Evolutionary conservation across 2,113 vertebrate genomes (phyloP).

Genomic region (Proteles cristata): DNA sequence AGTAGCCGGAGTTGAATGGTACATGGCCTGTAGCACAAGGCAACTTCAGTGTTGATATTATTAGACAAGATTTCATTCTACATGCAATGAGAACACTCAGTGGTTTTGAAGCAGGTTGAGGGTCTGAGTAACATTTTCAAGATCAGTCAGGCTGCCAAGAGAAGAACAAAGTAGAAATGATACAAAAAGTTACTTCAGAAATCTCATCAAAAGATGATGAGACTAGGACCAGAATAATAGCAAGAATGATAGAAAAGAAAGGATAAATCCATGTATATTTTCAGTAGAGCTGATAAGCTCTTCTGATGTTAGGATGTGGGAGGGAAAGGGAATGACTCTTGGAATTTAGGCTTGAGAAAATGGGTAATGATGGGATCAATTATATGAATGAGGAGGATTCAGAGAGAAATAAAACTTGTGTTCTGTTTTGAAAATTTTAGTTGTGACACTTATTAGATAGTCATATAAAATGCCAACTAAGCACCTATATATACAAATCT

Average conservation of each 20-base stretch:
- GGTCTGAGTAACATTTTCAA: not conserved
- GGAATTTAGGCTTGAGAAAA: not conserved
- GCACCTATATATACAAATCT: not conserved
- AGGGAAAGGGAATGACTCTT: not conserved
- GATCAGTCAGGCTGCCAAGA: not conserved
- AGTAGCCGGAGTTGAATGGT: not conserved
- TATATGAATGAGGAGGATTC: not conserved
- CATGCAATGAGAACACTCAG: not conserved
- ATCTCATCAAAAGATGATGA: not conserved
- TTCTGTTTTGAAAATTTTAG: not conserved
- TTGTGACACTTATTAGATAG: not conserved
- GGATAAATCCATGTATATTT: not conserved
- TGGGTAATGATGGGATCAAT: not conserved
- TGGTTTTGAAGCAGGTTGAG: not conserved
- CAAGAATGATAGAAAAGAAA: not conserved
- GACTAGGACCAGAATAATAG: not conserved
- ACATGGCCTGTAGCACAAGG: not conserved
- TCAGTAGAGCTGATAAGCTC: not conserved
- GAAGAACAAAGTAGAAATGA: constrained; percentile 15
- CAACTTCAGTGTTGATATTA: not conserved
- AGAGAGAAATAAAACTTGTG: not conserved
- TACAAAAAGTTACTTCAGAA: not conserved
- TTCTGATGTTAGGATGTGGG: not conserved
- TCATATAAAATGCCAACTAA: not conserved
- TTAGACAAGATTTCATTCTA: not conserved